phyloP scores from a whole-genome alignment of 2,113 vertebrate species.

The Puma concolor region DNA sequence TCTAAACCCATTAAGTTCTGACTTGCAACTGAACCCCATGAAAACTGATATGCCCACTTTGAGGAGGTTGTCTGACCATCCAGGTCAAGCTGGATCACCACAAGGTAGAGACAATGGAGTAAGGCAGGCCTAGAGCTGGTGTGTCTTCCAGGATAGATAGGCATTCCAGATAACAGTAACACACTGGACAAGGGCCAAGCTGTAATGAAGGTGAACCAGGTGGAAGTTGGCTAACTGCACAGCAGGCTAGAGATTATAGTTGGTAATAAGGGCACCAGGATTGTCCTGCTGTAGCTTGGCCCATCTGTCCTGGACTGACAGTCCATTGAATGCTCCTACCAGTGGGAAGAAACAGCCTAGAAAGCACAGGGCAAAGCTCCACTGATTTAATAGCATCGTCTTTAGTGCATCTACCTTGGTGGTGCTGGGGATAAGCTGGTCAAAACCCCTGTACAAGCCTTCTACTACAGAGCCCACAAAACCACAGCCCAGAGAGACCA shows the following conservation, averaged over 20 bases:
- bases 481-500: conserved; percentile 92
- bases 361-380: conserved; percentile 92
- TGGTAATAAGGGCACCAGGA: too few species aligned
- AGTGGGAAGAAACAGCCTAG: conserved; percentile 91
- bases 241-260: conserved; percentile 87
- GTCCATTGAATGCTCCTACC: conserved; percentile 88
- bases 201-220: conserved; percentile 93
- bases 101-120: background rate
- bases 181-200: conserved; percentile 93
- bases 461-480: conserved; percentile 94
- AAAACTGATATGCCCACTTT: background rate
- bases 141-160: conserved; percentile 97
- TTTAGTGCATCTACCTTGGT: conserved; percentile 91
- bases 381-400: conserved; percentile 97
- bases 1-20: background rate
- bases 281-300: conserved; percentile 89
- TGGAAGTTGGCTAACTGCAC: conserved; percentile 97
- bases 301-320: conserved; percentile 89
- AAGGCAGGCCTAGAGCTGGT: conserved; percentile 81
- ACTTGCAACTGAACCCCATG: background rate
- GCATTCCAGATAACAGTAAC: conserved; percentile 95
- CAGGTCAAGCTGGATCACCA: background rate
- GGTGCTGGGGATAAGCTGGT: conserved; percentile 88
- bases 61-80: background rate
- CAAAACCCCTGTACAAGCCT: conserved; percentile 93